Percentiles rank a stretch among this genome's conserved stretches.
Conservation (phyloP, 2,113 vertebrate genomes). For the Mus spicilegus region DNA sequence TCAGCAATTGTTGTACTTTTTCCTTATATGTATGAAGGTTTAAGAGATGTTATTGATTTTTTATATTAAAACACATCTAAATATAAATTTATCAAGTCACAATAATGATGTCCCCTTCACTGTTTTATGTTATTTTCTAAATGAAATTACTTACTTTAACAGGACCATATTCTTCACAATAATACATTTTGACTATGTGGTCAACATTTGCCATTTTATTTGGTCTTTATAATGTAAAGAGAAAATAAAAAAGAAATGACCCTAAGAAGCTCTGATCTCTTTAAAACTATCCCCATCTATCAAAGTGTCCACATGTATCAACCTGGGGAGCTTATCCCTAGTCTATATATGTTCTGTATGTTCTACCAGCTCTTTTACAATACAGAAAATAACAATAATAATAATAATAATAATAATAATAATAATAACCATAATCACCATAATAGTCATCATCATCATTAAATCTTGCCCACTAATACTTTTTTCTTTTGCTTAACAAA, state of each 20-base stretch:
- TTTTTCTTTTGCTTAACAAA: conserved; percentile 9
- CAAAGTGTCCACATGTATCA: neutral
- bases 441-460: neutral
- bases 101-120: neutral
- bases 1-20: neutral
- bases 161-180: neutral
- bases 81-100: neutral
- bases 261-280: neutral
- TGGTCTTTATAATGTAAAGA: conserved; percentile 21
- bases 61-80: neutral
- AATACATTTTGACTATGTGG: neutral
- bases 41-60: neutral
- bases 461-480: neutral
- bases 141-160: neutral
- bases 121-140: neutral
- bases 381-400: neutral
- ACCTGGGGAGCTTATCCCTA: rapidly evolving
- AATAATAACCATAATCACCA: neutral
- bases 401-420: neutral
- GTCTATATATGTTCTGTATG: neutral
- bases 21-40: neutral
- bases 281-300: conserved; percentile 50
- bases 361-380: neutral
- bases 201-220: conserved; percentile 37
- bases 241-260: neutral